Percentiles rank a stretch among this genome's conserved stretches.
These are phyloP conservation scores for Diorhabda elongata DNA, from an alignment of 1,140 invertebrate species.

Conservation along the genomic window DNA sequence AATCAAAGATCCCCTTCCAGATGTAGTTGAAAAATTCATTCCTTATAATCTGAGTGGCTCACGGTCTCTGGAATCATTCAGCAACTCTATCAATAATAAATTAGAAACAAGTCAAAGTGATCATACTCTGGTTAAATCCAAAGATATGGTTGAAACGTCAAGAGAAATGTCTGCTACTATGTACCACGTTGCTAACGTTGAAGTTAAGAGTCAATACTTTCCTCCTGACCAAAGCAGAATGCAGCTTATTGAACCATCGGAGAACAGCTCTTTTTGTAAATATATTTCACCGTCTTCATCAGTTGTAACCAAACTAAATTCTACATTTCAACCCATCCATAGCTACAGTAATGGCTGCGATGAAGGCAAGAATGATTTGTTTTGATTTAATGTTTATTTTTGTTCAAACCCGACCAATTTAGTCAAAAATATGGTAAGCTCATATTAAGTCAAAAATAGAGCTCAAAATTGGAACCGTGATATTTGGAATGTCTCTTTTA, in stretches of 20 bases:
- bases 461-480: too few relatives aligned
- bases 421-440: too few relatives aligned
- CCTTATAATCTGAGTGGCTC: constrained; percentile 8
- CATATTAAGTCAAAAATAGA: too few relatives aligned
- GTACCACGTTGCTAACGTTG: constrained; percentile 29
- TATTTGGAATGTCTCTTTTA: too few relatives aligned
- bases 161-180: constrained; percentile 1
- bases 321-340: constrained; percentile 17
- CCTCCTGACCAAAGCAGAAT: constrained; percentile 22
- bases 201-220: constrained; percentile 25
- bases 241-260: constrained; percentile 34
- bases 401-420: too few relatives aligned
- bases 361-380: constrained; percentile 31
- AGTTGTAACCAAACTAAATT: constrained; percentile 7
- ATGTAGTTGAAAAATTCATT: constrained; percentile 34
- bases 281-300: constrained; percentile 32
- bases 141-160: not conserved
- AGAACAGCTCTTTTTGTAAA: constrained; percentile 44
- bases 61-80: not conserved
- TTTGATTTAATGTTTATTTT: constrained; percentile 8
- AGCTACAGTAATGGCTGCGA: not conserved
- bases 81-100: not conserved
- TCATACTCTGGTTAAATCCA: constrained; percentile 4
- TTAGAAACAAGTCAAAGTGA: not conserved
- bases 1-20: constrained; percentile 46